phyloP scores from a whole-genome alignment of 2,797 vertebrate genomes.

The Onychomys arenicola region DNA sequence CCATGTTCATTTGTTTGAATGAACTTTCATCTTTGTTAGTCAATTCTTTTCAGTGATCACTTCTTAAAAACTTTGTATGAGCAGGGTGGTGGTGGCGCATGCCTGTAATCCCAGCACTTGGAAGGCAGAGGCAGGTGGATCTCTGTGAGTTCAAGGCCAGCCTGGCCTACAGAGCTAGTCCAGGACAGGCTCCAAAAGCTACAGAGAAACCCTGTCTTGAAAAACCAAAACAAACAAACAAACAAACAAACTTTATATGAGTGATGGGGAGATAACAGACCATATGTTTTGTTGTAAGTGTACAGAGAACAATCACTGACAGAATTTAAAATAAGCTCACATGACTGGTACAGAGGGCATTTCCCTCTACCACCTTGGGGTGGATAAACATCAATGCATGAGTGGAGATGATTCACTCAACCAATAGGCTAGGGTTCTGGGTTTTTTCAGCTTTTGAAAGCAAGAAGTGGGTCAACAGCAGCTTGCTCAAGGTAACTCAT shows the following conservation, averaged over 20 bases:
- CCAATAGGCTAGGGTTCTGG: not conserved
- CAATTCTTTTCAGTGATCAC: not conserved
- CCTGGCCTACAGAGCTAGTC: no score
- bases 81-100: not conserved
- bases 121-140: no score
- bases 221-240: no score
- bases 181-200: no score
- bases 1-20: constrained; percentile 15
- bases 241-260: not conserved
- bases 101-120: no score
- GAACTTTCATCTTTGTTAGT: not conserved
- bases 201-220: no score
- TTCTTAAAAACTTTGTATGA: not conserved
- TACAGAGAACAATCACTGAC: not conserved
- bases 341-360: not conserved
- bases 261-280: not conserved
- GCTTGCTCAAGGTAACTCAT: rapidly evolving
- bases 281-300: not conserved
- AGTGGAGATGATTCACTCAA: not conserved
- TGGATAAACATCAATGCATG: not conserved
- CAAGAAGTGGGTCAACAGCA: not conserved
- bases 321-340: not conserved
- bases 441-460: not conserved
- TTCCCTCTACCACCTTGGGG: not conserved
- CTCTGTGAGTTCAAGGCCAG: no score